These are phyloP conservation scores for Engraulis encrasicolus DNA, from an alignment of 2,113 vertebrate genomes.

Conservation along the genomic window DNA sequence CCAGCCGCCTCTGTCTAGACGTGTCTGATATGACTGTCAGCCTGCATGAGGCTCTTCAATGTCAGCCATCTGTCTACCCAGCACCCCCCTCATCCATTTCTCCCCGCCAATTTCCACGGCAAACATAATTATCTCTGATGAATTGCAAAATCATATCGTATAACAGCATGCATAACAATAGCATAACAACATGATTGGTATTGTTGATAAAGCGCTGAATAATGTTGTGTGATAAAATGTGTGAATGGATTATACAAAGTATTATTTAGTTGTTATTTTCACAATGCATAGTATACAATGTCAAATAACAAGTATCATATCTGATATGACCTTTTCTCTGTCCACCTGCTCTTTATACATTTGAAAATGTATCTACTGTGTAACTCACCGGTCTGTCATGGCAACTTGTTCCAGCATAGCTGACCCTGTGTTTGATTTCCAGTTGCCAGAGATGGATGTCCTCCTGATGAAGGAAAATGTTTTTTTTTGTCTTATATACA, in stretches of 20 bases:
- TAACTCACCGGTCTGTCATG: constrained; percentile 95
- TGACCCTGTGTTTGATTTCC: constrained; percentile 98
- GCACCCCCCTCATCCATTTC: neutral
- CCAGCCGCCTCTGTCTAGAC: neutral
- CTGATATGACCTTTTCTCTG: too few relatives aligned
- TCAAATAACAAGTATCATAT: too few relatives aligned
- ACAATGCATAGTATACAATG: too few relatives aligned
- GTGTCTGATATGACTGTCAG: neutral
- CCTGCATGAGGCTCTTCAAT: neutral
- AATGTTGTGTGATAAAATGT: neutral
- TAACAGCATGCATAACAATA: too few relatives aligned
- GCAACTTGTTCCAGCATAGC: constrained; percentile 99
- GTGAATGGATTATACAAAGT: neutral
- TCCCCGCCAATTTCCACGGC: neutral
- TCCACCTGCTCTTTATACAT: too few relatives aligned
- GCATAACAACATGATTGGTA: neutral
- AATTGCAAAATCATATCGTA: neutral
- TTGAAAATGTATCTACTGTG: too few relatives aligned
- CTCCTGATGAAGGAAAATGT: constrained; percentile 78
- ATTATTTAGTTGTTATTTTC: too few relatives aligned
- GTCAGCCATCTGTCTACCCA: neutral
- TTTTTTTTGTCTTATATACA: neutral
- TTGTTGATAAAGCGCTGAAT: neutral
- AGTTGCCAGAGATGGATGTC: constrained; percentile 98
- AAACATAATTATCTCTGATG: constrained; percentile 16